These are phyloP conservation scores for Choristoneura rosaceana DNA, from an alignment of 2,888 invertebrate species.

Conservation along the genomic window DNA sequence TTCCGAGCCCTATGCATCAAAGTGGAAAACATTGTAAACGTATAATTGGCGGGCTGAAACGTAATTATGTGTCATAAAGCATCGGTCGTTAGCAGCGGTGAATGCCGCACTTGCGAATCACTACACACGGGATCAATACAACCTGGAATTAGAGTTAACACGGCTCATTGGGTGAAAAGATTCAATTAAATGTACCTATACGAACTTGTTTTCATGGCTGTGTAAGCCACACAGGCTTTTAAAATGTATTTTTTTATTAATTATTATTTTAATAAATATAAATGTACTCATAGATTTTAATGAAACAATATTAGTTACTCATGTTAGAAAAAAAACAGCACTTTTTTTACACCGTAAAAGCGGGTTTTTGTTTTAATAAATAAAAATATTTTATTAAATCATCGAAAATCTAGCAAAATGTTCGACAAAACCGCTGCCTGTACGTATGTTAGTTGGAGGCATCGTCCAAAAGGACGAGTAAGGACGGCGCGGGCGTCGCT, in stretches of 20 bases:
- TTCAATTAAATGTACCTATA: not conserved
- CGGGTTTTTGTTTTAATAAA: no score
- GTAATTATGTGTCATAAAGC: constrained; percentile 65
- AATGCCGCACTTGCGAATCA: constrained; percentile 48
- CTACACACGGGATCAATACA: constrained; percentile 28
- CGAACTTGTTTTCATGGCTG: not conserved
- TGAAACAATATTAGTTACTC: no score
- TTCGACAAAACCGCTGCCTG: constrained; percentile 47
- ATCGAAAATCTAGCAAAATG: constrained; percentile 9
- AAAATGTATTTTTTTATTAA: not conserved
- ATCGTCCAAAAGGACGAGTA: constrained; percentile 70
- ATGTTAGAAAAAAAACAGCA: no score
- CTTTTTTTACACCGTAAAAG: no score
- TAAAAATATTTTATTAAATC: not conserved
- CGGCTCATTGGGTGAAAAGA: not conserved
- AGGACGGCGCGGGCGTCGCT: constrained; percentile 75
- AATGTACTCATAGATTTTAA: no score
- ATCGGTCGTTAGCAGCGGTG: constrained; percentile 57
- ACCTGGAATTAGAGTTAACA: not conserved
- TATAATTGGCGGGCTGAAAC: constrained; percentile 63
- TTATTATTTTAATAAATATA: not conserved
- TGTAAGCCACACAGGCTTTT: not conserved
- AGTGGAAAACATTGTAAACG: constrained; percentile 59
- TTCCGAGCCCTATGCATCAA: constrained; percentile 52
- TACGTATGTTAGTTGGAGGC: constrained; percentile 55